Conservation (phyloP, 2,113 vertebrate genomes). For the Paraplagusia blochii region DNA sequence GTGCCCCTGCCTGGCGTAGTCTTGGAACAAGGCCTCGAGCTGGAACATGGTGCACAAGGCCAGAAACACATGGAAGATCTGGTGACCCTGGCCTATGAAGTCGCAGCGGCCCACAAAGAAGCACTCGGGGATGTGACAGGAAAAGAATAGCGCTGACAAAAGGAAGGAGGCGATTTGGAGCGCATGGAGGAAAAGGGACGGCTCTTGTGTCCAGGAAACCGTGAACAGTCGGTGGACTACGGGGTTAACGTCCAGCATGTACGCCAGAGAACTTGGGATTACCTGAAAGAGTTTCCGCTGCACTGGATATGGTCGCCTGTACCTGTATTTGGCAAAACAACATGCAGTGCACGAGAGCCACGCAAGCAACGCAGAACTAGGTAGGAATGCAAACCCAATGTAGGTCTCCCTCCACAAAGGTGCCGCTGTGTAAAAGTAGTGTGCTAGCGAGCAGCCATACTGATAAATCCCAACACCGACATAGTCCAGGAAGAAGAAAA, state of each 20-base stretch:
- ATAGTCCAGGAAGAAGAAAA: constrained; percentile 91
- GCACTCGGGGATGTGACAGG: constrained; percentile 86
- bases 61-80: constrained; percentile 90
- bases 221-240: constrained; percentile 81
- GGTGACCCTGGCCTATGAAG: constrained; percentile 88
- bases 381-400: constrained; percentile 82
- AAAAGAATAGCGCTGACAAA: constrained; percentile 87
- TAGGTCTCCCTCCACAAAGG: constrained; percentile 79
- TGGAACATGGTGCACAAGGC: constrained; percentile 87
- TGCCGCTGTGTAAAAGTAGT: constrained; percentile 88
- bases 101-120: constrained; percentile 89
- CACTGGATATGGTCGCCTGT: constrained; percentile 85
- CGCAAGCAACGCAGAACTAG: constrained; percentile 81
- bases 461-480: constrained; percentile 89
- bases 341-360: constrained; percentile 88
- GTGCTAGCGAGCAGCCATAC: constrained; percentile 86
- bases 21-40: constrained; percentile 86
- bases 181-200: constrained; percentile 80
- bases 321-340: constrained; percentile 87
- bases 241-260: constrained; percentile 86
- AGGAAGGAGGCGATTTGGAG: constrained; percentile 87
- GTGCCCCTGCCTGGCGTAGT: constrained; percentile 79
- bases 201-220: constrained; percentile 77
- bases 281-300: constrained; percentile 89
- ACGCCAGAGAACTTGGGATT: constrained; percentile 83